Conservation (phyloP, 2,888 invertebrate genomes). For the Aproaerema taeniolella region DNA sequence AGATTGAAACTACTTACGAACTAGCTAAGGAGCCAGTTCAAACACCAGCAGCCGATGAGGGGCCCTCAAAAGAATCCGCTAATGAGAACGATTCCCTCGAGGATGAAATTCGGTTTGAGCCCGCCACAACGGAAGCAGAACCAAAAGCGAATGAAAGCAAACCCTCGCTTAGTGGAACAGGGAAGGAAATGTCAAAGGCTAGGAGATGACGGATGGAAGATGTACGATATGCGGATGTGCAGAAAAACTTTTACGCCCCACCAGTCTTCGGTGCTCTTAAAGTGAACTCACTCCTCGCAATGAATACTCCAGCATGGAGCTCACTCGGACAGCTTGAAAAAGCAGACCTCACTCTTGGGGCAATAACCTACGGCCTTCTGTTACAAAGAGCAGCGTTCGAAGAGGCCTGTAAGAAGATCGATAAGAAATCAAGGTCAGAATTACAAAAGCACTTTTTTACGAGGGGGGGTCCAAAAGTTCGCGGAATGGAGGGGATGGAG, state of each 20-base stretch:
- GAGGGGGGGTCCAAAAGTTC: too few relatives aligned
- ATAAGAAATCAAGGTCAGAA: neutral
- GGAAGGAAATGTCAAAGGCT: neutral
- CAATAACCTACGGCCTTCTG: constrained; percentile 1
- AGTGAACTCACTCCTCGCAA: constrained; percentile 1
- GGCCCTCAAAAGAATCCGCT: too few relatives aligned
- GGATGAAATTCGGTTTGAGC: too few relatives aligned
- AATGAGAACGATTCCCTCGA: too few relatives aligned
- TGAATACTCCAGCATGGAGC: neutral
- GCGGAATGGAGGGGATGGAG: too few relatives aligned
- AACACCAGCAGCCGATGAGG: neutral
- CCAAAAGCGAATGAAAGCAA: constrained; percentile 1
- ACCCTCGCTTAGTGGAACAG: constrained; percentile 1
- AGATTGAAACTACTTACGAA: neutral
- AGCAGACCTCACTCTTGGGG: neutral
- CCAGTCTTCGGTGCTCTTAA: constrained; percentile 2
- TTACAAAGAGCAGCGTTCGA: neutral
- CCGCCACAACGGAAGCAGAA: constrained; percentile 1
- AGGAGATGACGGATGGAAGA: neutral
- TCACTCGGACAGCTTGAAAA: neutral
- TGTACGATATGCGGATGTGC: constrained; percentile 1
- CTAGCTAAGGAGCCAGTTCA: neutral
- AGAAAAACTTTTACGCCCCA: constrained; percentile 5
- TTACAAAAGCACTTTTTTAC: constrained; percentile 6
- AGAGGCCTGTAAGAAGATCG: neutral